Evolutionary conservation across 2,113 vertebrate species (phyloP), one percentile per base, ranked within the genome.

Genomic region (Crocuta crocuta): DNA sequence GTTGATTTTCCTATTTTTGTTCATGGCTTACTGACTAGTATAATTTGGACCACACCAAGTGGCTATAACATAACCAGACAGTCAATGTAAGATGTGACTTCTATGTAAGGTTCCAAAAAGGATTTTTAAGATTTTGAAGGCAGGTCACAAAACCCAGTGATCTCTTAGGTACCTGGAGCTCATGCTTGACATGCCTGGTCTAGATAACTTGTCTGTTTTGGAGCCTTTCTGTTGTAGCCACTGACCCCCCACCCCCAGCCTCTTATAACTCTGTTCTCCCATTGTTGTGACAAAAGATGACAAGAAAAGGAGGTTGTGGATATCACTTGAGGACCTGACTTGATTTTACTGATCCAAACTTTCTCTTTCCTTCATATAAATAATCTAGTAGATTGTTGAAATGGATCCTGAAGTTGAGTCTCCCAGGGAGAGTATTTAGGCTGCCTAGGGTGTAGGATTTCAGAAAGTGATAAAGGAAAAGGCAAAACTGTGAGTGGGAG

Each of bases 1-100:
- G 92, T 39, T 91, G 76, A 58, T 94, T 93, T 95, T 89, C 39
- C 35, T 76, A 55, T 89, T 96, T 96, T 95, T 96, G 84, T 86
- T 95, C 65, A 82, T 94, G 95, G 87, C 85, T 94, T 90, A 68
- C 81, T 74, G 80, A 78, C 45, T 78, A 55, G 50, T 50, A 39
- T 83, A 89, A 95, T 89, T 80, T 92, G 78, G 68, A 71, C 31
- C 50, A 43, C 68, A 70, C 17, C 76, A 68, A 89, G 39, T 86
- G 48, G 43, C 55, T 63, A 39, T 86, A 79, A 96, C 91, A 19
- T 73, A 94, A 78, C 33, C 8, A 48, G 76, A 63, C 16, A 63
- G 50, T 4, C 21, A 9, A 5, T 11, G 13, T 6, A 50, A 8
- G 23, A 21, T 50, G 28, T n/a, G 58, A 43, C 45, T 48, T 88